Evolutionary conservation across 2,888 invertebrate species (phyloP).

Genomic region (Phalera bucephala): DNA sequence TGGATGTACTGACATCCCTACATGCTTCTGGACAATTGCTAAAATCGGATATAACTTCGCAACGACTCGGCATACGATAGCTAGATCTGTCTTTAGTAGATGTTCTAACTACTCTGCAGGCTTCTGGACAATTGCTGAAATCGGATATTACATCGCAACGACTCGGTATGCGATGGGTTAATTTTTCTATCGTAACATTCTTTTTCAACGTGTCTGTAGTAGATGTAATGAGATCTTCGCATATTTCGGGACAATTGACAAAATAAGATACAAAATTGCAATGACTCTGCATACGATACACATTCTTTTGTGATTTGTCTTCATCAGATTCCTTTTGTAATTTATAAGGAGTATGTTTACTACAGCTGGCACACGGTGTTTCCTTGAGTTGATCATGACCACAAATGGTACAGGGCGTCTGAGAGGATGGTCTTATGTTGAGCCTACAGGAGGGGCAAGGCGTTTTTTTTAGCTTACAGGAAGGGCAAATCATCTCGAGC

Average conservation of each 20-base stretch:
- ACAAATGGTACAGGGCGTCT: too few species aligned
- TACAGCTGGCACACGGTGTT: too few species aligned
- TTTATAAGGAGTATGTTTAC: too few species aligned
- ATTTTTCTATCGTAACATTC: too few species aligned
- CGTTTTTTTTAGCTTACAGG: too few species aligned
- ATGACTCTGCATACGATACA: conserved; percentile 8
- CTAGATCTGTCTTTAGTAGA: conserved; percentile 10
- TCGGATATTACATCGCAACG: conserved; percentile 7
- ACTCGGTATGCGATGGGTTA: conserved; percentile 7
- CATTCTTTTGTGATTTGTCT: conserved; percentile 6
- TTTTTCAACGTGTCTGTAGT: conserved; percentile 11
- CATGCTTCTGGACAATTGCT: conserved; percentile 8
- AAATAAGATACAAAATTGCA: conserved; percentile 4
- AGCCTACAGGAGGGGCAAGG: too few species aligned
- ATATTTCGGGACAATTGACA: conserved; percentile 6
- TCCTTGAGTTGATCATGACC: too few species aligned
- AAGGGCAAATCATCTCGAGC: too few species aligned
- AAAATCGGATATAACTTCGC: conserved; percentile 5
- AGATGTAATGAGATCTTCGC: conserved; percentile 20
- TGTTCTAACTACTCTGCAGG: conserved; percentile 16
- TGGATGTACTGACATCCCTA: conserved; percentile 18
- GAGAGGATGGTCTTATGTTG: too few species aligned
- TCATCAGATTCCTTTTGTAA: too few species aligned
- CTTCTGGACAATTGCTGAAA: conserved; percentile 4
- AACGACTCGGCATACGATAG: conserved; percentile 8